Conservation (phyloP, 2,113 vertebrate species). For the Tachysurus fulvidraco region DNA sequence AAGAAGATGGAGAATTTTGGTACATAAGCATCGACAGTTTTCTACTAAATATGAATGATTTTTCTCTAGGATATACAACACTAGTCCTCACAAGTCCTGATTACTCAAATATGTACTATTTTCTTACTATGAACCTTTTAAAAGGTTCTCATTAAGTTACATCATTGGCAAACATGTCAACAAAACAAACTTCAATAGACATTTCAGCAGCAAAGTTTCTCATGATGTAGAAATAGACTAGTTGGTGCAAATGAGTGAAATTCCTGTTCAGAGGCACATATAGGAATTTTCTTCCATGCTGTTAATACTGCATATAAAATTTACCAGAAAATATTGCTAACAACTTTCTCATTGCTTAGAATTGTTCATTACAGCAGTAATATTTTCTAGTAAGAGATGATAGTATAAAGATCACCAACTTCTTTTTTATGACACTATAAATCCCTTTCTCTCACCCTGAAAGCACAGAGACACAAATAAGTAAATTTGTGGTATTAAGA, state of each 20-base stretch:
- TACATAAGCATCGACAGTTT: slow-evolving; percentile 45
- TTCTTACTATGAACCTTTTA: not conserved
- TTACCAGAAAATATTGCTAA: not conserved
- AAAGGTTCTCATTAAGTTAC: not conserved
- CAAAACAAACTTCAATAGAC: not conserved
- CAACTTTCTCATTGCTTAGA: not conserved
- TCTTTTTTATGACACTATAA: not conserved
- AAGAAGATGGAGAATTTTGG: slow-evolving; percentile 82
- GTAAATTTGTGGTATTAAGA: no score
- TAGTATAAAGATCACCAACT: not conserved
- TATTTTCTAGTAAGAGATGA: not conserved
- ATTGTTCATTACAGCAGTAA: not conserved
- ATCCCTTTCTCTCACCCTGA: no score
- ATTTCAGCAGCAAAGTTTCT: not conserved
- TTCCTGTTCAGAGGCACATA: not conserved
- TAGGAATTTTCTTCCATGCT: not conserved
- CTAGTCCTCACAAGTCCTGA: not conserved
- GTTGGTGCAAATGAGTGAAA: not conserved
- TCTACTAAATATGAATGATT: not conserved
- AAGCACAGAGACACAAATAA: no score
- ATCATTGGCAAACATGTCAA: not conserved
- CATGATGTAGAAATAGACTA: not conserved
- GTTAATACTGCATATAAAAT: not conserved
- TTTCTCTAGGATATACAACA: not conserved
- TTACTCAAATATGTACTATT: not conserved